A percentile compares a stretch with the other conserved stretches of the same genome.
Conservation (phyloP, 2,113 vertebrate genomes). For the Acinonyx jubatus region DNA sequence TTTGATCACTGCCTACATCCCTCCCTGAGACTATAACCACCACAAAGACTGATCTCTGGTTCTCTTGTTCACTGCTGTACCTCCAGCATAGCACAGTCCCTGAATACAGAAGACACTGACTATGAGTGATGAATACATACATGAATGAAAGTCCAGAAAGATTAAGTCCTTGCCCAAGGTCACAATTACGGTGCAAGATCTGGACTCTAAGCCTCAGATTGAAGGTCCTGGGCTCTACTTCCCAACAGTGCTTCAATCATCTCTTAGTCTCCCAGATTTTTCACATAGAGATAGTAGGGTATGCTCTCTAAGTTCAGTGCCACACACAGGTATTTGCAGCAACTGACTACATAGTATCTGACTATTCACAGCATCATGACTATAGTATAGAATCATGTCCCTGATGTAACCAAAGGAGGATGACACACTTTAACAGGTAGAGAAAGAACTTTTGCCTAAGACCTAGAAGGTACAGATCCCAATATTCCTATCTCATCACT, state of each 20-base stretch:
- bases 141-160: background rate
- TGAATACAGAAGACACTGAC: background rate
- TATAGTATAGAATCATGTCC: background rate
- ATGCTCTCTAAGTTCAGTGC: background rate
- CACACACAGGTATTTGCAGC: background rate
- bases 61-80: background rate
- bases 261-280: background rate
- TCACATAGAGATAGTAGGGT: background rate
- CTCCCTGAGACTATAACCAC: background rate
- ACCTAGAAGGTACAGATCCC: background rate
- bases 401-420: background rate
- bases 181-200: background rate
- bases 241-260: background rate
- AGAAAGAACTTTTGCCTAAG: background rate
- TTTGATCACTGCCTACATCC: background rate
- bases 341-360: background rate
- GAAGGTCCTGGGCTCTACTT: background rate
- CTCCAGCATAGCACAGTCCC: background rate
- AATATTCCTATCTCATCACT: background rate
- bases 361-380: background rate
- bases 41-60: background rate
- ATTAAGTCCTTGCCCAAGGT: slow-evolving; percentile 1
- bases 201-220: background rate
- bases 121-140: background rate
- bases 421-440: background rate